A percentile compares a stretch with the other conserved stretches of the same genome.
phyloP scores from a whole-genome alignment of 2,113 vertebrate genomes.

The Mus musculus region DNA sequence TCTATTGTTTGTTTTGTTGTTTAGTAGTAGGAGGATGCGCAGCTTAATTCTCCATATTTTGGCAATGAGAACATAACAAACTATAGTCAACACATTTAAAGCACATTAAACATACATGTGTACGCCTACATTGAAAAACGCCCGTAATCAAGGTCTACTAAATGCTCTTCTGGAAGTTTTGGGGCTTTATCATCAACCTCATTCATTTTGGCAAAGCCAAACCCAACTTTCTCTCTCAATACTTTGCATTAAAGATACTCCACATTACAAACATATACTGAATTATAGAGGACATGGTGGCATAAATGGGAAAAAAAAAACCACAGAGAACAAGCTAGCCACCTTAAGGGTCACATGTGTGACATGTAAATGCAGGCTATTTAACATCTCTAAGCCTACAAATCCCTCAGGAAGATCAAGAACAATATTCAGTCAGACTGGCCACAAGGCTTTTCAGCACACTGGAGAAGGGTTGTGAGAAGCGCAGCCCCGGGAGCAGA shows the following conservation, averaged over 20 bases:
- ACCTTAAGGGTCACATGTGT: not conserved
- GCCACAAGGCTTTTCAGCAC: not conserved
- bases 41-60: not conserved
- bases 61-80: not conserved
- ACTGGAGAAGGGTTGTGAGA: not conserved
- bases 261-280: conserved; percentile 25
- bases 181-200: not conserved
- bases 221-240: not conserved
- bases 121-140: not conserved
- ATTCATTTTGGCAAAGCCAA: not conserved
- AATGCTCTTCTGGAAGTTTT: not conserved
- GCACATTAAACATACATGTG: not conserved
- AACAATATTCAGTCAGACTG: not conserved
- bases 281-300: not conserved
- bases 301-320: not conserved
- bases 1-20: too few relatives aligned
- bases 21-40: not conserved
- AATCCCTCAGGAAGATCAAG: conserved; percentile 10
- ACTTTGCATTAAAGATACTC: not conserved
- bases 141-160: not conserved
- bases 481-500: not conserved
- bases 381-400: conserved; percentile 23
- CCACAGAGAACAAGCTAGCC: not conserved
- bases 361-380: not conserved
- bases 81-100: not conserved